Base-by-base conservation (phyloP, 2,113 vertebrate species). In the Epinephelus moara region DNA sequence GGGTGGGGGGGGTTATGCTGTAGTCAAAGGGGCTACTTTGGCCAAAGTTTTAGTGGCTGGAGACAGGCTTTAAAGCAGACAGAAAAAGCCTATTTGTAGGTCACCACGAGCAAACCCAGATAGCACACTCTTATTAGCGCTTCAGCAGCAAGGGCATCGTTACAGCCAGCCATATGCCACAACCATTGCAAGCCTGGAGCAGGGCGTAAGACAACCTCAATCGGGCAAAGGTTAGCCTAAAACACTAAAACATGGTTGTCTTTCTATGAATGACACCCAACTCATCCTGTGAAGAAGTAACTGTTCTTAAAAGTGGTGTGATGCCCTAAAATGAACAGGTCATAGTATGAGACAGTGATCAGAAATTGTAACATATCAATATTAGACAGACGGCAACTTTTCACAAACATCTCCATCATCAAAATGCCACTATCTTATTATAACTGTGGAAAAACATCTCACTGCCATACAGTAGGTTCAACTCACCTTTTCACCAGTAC, bases 41-140 rank as follows among this genome's bases (percentile, higher is more conserved):
- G 71, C 72, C 71, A 76, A 75, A 84, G 76, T 84, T 83, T 80
- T 63, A 83, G 84, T 70, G 56, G 57, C 80, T 91, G 56, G 60
- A 86, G 67, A 86, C 14, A 9, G 70, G 71, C 69, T 83, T 86
- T 75, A 87, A 87, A 90, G 81, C 42, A 42, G 74, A 87, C 56
- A 71, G 70, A 80, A 86, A 85, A 75, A 49, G 66, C 66, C 64
- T 55, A 78, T 90, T 88, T 86, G 86, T 88, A 85, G 79, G 76
- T 92, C 87, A 81, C 61, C 27, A 27, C 18, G 21, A 76, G 50
- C 53, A 67, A 80, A 40, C 42, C 71, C 25, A 78, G 78, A 70
- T 68, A 80, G 70, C 25, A 52, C 70, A 83, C 67, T 73, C 40
- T 72, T 85, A 84, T 82, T 86, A 79, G 79, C 0, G 42, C 70